These are phyloP conservation scores for Aramus guarauna DNA, from an alignment of 2,113 vertebrate species.

Conservation along the genomic window DNA sequence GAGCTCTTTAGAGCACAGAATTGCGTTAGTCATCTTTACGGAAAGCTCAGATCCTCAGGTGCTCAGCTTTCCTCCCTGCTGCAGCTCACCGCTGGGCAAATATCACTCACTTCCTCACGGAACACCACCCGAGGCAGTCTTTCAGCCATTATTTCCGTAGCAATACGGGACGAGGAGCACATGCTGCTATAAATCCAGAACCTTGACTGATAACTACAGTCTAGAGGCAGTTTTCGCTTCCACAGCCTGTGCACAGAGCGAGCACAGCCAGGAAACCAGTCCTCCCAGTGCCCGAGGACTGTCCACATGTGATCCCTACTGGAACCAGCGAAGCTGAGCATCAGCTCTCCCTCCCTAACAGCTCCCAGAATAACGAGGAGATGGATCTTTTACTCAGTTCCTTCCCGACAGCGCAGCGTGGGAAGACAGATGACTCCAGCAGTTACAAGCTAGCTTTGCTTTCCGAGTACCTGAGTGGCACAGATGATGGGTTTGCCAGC, in stretches of 20 bases:
- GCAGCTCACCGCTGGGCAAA: neutral
- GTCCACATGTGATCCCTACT: neutral
- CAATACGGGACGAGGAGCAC: neutral
- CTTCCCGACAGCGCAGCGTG: neutral
- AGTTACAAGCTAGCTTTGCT: accelerated
- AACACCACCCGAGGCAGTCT: neutral
- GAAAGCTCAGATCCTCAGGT: neutral
- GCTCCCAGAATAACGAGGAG: neutral
- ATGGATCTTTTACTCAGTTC: neutral
- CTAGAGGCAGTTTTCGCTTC: neutral
- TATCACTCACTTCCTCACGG: neutral
- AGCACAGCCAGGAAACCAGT: neutral
- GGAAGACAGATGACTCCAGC: neutral
- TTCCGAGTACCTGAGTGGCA: slow-evolving; percentile 87
- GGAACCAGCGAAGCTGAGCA: neutral
- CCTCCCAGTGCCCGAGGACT: neutral
- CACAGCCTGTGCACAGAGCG: neutral
- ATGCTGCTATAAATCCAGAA: neutral
- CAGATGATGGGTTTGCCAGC: slow-evolving; percentile 94
- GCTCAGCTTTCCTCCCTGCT: neutral
- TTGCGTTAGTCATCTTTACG: neutral
- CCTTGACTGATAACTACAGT: neutral
- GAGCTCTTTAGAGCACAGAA: neutral
- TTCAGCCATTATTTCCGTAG: neutral
- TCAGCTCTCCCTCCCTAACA: neutral